A percentile compares a stretch with the other conserved stretches of the same genome.
phyloP scores from a whole-genome alignment of 2,113 vertebrate genomes.

The Probosciger aterrimus region DNA sequence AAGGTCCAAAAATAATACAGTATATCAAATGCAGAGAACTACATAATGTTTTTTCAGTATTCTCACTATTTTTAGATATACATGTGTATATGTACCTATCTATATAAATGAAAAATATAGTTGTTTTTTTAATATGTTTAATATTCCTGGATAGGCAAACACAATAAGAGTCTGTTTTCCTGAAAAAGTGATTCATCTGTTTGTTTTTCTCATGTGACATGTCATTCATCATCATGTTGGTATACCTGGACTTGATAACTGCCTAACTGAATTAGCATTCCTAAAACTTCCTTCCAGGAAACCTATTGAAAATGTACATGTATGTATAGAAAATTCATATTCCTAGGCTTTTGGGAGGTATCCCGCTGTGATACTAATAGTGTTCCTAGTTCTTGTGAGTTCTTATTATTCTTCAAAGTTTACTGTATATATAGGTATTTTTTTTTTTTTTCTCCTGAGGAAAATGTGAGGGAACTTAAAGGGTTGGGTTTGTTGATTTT shows the following conservation, averaged over 20 bases:
- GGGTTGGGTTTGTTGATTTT: not conserved
- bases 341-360: not conserved
- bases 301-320: not conserved
- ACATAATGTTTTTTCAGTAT: slow-evolving; percentile 70
- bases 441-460: not conserved
- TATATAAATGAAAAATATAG: slow-evolving; percentile 16
- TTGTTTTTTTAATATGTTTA: not conserved
- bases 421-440: not conserved
- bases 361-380: not conserved
- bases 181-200: not conserved
- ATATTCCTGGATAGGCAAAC: slow-evolving; percentile 29
- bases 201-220: not conserved
- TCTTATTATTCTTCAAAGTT: not conserved
- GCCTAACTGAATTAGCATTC: not conserved
- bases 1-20: slow-evolving; percentile 83
- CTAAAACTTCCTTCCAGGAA: slow-evolving; percentile 11
- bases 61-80: slow-evolving; percentile 42
- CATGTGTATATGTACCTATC: not conserved
- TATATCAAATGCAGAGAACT: slow-evolving; percentile 75
- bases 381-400: not conserved
- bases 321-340: not conserved
- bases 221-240: not conserved
- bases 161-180: not conserved
- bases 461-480: not conserved
- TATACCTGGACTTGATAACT: not conserved